phyloP scores from a whole-genome alignment of 2,888 invertebrate species.

The Hemistola chrysoprasaria region DNA sequence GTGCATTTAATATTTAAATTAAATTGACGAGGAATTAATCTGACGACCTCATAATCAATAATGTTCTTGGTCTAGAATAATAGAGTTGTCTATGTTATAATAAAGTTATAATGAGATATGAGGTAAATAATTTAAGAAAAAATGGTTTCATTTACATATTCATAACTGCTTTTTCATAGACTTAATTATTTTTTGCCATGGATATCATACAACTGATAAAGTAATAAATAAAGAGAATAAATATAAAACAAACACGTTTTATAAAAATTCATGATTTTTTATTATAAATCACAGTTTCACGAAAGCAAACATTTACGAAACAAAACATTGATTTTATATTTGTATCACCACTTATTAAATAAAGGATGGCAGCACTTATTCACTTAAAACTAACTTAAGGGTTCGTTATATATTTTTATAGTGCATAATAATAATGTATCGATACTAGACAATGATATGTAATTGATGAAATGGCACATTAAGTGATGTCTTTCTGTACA shows the following conservation, averaged over 20 bases:
- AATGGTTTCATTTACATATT: too few relatives aligned
- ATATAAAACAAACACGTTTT: not conserved
- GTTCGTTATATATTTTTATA: not conserved
- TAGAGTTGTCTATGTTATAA: too few relatives aligned
- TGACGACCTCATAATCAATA: not conserved
- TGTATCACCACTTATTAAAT: too few relatives aligned
- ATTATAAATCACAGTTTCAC: conserved; percentile 26
- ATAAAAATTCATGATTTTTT: conserved; percentile 12
- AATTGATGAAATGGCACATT: conserved; percentile 14
- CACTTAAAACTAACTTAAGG: too few relatives aligned
- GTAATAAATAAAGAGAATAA: too few relatives aligned
- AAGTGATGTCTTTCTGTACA: not conserved
- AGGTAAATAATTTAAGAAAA: not conserved
- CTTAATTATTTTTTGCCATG: too few relatives aligned
- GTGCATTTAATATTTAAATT: conserved; percentile 16
- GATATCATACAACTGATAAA: too few relatives aligned
- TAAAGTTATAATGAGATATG: too few relatives aligned
- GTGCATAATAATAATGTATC: not conserved
- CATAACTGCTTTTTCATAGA: too few relatives aligned
- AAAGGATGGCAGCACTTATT: too few relatives aligned
- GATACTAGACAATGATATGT: conserved; percentile 6
- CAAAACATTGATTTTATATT: too few relatives aligned
- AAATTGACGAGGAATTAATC: too few relatives aligned
- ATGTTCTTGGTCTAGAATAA: not conserved
- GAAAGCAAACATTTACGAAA: conserved; percentile 22